phyloP scores from a whole-genome alignment of 1,140 invertebrate genomes.

The Drosophila ogumai region DNA sequence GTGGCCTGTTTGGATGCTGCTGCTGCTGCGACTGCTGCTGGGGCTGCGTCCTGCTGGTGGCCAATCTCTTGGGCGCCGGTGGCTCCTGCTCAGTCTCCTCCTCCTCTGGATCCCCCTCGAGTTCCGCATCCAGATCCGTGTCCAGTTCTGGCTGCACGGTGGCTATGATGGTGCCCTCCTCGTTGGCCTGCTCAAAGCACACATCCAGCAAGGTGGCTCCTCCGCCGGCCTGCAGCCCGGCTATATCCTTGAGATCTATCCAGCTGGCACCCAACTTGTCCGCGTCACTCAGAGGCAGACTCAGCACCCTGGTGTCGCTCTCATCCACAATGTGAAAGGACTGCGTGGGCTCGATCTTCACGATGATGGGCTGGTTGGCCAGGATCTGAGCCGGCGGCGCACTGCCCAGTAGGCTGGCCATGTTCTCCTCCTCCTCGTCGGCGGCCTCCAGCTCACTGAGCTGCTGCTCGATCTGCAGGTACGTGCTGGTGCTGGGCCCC shows the following conservation, averaged over 20 bases:
- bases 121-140: constrained; percentile 13
- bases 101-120: constrained; percentile 17
- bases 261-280: constrained; percentile 81
- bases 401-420: constrained; percentile 65
- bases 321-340: constrained; percentile 80
- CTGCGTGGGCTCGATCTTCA: constrained; percentile 81
- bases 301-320: constrained; percentile 75
- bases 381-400: constrained; percentile 61
- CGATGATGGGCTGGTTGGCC: constrained; percentile 77
- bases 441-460: constrained; percentile 67
- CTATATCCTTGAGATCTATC: constrained; percentile 83
- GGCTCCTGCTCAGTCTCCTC: constrained; percentile 47
- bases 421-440: constrained; percentile 74
- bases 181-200: constrained; percentile 71
- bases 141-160: constrained; percentile 46
- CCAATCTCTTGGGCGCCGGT: constrained; percentile 62
- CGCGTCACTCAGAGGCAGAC: constrained; percentile 71
- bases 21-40: constrained; percentile 48
- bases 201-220: constrained; percentile 75
- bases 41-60: constrained; percentile 37
- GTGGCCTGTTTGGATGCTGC: constrained; percentile 33
- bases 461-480: constrained; percentile 77
- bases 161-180: constrained; percentile 62
- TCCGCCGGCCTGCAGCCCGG: constrained; percentile 67
- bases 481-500: constrained; percentile 56